phyloP scores from a whole-genome alignment of 2,888 invertebrate genomes.

The Theretra japonica region DNA sequence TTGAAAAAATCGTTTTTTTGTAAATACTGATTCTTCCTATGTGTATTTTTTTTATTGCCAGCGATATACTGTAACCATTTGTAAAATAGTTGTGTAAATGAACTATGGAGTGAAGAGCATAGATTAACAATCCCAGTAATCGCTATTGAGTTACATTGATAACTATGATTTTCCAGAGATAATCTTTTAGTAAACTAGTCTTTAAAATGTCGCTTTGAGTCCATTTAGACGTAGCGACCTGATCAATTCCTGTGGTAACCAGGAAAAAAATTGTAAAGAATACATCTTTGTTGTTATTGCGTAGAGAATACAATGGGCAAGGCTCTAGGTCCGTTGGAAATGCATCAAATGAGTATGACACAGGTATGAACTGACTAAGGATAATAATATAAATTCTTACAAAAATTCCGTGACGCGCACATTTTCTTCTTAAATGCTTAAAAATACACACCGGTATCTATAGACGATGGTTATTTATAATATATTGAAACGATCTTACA shows the following conservation, averaged over 20 bases:
- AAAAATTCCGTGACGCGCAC: constrained; percentile 71
- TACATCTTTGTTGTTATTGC: constrained; percentile 24
- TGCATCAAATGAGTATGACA: constrained; percentile 80
- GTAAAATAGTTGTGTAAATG: no score
- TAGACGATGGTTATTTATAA: neutral
- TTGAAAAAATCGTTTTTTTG: no score
- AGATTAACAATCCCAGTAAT: no score
- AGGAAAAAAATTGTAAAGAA: neutral
- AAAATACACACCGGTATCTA: constrained; percentile 30
- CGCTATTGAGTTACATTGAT: no score
- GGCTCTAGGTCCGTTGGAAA: constrained; percentile 48
- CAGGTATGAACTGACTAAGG: constrained; percentile 66
- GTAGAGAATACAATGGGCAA: constrained; percentile 18
- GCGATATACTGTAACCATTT: no score
- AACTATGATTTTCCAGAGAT: no score
- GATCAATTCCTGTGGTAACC: neutral
- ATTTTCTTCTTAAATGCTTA: constrained; percentile 60
- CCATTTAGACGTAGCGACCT: neutral
- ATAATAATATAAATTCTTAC: constrained; percentile 71
- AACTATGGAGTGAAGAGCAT: no score
- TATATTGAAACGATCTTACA: neutral
- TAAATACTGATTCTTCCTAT: no score
- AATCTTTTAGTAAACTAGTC: neutral
- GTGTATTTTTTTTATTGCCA: no score
- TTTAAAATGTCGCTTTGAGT: neutral